Evolutionary conservation across 2,888 invertebrate genomes (phyloP).

Genomic region (Ernsta delagoae): DNA sequence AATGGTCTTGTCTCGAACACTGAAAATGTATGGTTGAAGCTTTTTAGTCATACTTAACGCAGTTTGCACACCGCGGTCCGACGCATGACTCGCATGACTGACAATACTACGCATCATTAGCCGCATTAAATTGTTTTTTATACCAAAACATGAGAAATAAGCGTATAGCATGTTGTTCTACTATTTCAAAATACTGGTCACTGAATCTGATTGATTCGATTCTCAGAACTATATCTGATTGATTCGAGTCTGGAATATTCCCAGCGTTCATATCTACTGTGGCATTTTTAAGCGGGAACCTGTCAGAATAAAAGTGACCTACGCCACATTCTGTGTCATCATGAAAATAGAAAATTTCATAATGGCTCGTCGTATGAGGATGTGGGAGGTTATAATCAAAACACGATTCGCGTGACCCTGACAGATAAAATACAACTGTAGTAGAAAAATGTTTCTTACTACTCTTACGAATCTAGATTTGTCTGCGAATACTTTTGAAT

Average conservation of each 20-base stretch:
- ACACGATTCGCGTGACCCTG: too few relatives aligned
- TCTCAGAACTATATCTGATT: background rate
- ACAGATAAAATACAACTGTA: too few relatives aligned
- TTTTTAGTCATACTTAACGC: background rate
- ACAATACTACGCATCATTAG: conserved; percentile 7
- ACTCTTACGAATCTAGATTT: background rate
- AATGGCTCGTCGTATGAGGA: too few relatives aligned
- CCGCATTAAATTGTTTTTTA: background rate
- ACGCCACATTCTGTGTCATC: too few relatives aligned
- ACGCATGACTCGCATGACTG: conserved; percentile 7
- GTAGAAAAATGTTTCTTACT: background rate
- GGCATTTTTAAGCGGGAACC: too few relatives aligned
- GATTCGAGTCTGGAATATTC: background rate
- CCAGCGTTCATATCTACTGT: too few relatives aligned
- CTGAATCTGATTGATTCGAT: background rate
- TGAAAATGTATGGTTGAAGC: background rate
- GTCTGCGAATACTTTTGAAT: too few relatives aligned
- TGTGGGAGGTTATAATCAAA: too few relatives aligned
- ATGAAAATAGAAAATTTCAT: too few relatives aligned
- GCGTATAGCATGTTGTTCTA: conserved; percentile 2
- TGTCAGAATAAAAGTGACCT: too few relatives aligned
- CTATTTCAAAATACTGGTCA: background rate
- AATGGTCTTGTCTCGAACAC: too few relatives aligned
- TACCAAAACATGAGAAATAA: conserved; percentile 3
- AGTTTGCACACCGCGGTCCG: background rate